phyloP scores from a whole-genome alignment of 1,140 invertebrate species.

The Drosophila elegans region DNA sequence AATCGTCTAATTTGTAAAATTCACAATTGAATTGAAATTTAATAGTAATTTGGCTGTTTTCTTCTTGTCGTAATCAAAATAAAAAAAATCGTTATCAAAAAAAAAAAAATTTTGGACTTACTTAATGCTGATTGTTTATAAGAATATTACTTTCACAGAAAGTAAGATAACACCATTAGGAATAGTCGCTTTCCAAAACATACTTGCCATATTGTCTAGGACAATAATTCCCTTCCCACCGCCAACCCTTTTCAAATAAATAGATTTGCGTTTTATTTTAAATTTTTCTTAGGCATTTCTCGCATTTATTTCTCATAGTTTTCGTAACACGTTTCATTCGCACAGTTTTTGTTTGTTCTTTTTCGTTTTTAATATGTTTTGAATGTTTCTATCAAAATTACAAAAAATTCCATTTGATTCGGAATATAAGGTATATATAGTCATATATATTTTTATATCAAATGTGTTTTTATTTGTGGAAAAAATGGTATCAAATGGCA shows the following conservation, averaged over 20 bases:
- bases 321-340: conserved; percentile 54
- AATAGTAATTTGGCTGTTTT: no score
- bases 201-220: no score
- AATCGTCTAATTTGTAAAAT: no score
- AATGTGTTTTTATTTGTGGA: conserved; percentile 67
- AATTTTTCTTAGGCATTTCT: conserved; percentile 66
- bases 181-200: no score
- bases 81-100: no score
- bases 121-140: no score
- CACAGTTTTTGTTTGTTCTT: conserved; percentile 44
- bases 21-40: no score
- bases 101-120: no score
- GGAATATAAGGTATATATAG: conserved; percentile 77
- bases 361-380: conserved; percentile 56
- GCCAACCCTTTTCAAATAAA: not conserved
- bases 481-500: conserved; percentile 82
- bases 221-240: not conserved
- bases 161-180: no score
- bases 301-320: conserved; percentile 69
- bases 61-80: no score
- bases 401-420: conserved; percentile 77
- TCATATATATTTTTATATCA: conserved; percentile 73
- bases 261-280: conserved; percentile 5
- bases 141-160: no score
- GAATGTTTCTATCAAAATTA: conserved; percentile 82